Base-by-base conservation (phyloP, 2,113 vertebrate species). In the Vanacampus margaritifer region DNA sequence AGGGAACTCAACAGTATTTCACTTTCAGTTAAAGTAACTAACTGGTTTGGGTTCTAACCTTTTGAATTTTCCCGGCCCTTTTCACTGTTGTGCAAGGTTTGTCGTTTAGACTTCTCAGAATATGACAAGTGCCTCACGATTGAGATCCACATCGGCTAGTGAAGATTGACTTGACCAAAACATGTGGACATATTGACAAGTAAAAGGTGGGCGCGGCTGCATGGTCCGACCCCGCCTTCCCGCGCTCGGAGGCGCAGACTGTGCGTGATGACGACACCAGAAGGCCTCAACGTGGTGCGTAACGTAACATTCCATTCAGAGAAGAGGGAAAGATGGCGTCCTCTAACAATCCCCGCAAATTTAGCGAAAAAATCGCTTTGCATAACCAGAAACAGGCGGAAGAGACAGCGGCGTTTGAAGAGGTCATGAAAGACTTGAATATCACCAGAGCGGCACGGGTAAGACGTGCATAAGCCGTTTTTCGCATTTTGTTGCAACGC, bases 331-430 rank as follows among this genome's bases (percentile, higher is more conserved):
- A 96, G 92, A 96, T 96, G 94, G 95, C 95, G 94, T 94, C 95
- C 89, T 96, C 95, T 87, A 97, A 94, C 92, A 97, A 96, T 95
- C 95, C 95, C 83, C 95, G 95, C 87, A 97, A 97, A 96, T 97
- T 97, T 90, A 97, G 95, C 93, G 95, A 97, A 91, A 97, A 97
- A 92, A 97, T 97, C 86, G 95, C 95, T 73, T 87, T 97, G 89
- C 95, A 97, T 85, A 96, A 95, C 81, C 95, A 97, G 87, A 96
- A 96, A 84, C 95, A 97, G 91, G 95, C 95, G 67, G 95, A 96
- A 89, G 95, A 96, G 90, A 96, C 95, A 0, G 95, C 95, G 28
- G 95, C 95, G 65, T 96, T 96, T 79, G 95, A 97, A 87, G 95
- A 97, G 87, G 95, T 97, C 83, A 97, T 97, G 95, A 97, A 96